These are phyloP conservation scores for Latheticus oryzae DNA, from an alignment of 2,888 invertebrate species.

Conservation along the genomic window DNA sequence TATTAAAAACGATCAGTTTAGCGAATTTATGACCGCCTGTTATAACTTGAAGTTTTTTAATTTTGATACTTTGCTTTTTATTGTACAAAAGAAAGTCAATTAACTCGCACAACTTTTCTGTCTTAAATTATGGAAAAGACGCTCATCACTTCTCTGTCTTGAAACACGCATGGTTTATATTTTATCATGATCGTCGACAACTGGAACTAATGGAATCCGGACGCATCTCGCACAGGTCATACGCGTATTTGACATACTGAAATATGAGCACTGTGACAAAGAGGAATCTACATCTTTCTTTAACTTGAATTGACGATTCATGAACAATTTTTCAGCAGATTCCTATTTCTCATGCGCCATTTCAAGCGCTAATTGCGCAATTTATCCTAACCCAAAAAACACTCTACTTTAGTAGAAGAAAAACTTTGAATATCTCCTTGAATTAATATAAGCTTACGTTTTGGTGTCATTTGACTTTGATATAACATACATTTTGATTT, in stretches of 20 bases:
- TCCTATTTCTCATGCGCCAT: conserved; percentile 35
- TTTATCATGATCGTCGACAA: conserved; percentile 60
- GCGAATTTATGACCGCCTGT: conserved; percentile 30
- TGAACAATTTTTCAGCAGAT: conserved; percentile 21
- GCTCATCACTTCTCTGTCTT: conserved; percentile 40
- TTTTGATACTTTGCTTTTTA: conserved; percentile 48
- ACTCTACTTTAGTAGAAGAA: too few relatives aligned
- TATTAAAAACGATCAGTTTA: conserved; percentile 34
- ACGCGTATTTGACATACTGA: conserved; percentile 59
- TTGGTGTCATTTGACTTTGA: too few relatives aligned
- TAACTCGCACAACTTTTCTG: conserved; percentile 48
- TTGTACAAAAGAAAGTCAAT: conserved; percentile 51
- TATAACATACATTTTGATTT: too few relatives aligned
- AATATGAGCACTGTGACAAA: conserved; percentile 54
- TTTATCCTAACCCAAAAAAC: conserved; percentile 44
- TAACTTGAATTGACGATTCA: conserved; percentile 46
- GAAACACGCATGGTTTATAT: conserved; percentile 44
- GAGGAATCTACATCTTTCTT: conserved; percentile 56
- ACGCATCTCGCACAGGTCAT: conserved; percentile 53
- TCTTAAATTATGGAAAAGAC: conserved; percentile 49
- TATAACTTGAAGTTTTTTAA: conserved; percentile 47
- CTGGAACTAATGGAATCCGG: conserved; percentile 62
- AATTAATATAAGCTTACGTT: too few relatives aligned
- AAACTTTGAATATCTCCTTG: too few relatives aligned
- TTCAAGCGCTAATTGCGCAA: conserved; percentile 52